phyloP scores from a whole-genome alignment of 2,888 invertebrate genomes.

The Clanis bilineata region DNA sequence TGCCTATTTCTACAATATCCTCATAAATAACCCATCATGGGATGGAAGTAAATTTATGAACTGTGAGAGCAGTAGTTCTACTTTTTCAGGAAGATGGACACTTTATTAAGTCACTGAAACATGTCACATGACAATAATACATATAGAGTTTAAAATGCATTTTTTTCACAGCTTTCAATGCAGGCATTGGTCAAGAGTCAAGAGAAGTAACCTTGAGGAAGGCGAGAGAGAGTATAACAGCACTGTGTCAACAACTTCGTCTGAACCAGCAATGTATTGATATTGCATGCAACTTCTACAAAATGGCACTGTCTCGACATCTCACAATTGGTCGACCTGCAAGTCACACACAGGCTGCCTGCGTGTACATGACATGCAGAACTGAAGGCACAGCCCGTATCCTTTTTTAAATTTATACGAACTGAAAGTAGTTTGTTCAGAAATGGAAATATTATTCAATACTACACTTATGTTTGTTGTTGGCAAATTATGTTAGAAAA shows the following conservation, averaged over 20 bases:
- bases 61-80: too few relatives aligned
- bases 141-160: not conserved
- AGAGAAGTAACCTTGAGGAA: slow-evolving; percentile 95
- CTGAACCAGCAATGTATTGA: slow-evolving; percentile 96
- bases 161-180: slow-evolving; percentile 85
- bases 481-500: too few relatives aligned
- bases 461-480: too few relatives aligned
- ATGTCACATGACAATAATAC: too few relatives aligned
- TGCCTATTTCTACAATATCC: not conserved
- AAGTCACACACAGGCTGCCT: slow-evolving; percentile 96
- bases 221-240: slow-evolving; percentile 92
- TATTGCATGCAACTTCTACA: slow-evolving; percentile 96
- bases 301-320: slow-evolving; percentile 92
- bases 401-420: slow-evolving; percentile 70
- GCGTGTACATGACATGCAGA: slow-evolving; percentile 98
- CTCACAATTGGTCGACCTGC: slow-evolving; percentile 95
- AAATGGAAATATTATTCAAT: too few relatives aligned
- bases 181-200: slow-evolving; percentile 93
- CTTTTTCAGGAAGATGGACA: not conserved
- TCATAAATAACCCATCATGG: not conserved
- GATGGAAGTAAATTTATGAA: too few relatives aligned
- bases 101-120: too few relatives aligned
- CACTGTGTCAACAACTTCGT: slow-evolving; percentile 92
- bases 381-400: slow-evolving; percentile 97
- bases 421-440: too few relatives aligned